Evolutionary conservation across 2,113 vertebrate species (phyloP).

Genomic region (Phycodurus eques): DNA sequence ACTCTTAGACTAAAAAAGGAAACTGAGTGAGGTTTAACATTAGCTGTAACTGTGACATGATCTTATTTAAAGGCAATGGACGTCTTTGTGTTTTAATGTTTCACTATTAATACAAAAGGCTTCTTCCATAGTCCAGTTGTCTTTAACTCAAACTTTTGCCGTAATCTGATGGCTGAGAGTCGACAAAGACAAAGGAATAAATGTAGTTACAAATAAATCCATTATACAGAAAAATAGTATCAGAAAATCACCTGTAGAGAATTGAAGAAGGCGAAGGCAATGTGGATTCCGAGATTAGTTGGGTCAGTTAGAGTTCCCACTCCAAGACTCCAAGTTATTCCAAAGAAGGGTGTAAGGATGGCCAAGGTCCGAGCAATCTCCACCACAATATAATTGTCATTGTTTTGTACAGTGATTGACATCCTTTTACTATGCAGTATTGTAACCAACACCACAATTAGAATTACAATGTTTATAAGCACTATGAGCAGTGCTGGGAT

Average conservation of each 20-base stretch:
- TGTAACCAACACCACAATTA: slow-evolving; percentile 73
- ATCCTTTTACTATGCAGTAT: slow-evolving; percentile 64
- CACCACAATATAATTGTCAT: slow-evolving; percentile 62
- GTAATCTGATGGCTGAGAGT: too few species aligned
- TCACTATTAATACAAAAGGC: too few species aligned
- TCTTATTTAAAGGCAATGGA: too few species aligned
- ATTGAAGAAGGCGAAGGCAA: slow-evolving; percentile 79
- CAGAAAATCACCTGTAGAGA: slow-evolving; percentile 78
- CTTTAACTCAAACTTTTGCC: too few species aligned
- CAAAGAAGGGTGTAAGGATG: slow-evolving; percentile 81
- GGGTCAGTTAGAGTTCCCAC: slow-evolving; percentile 41
- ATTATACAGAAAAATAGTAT: background rate
- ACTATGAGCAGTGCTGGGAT: slow-evolving; percentile 71
- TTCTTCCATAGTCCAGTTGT: too few species aligned
- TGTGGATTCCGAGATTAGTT: slow-evolving; percentile 49
- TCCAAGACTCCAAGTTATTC: slow-evolving; percentile 80
- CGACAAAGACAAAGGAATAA: too few species aligned
- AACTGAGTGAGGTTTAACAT: too few species aligned
- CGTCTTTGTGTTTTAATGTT: too few species aligned
- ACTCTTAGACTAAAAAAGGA: too few species aligned
- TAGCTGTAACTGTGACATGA: too few species aligned
- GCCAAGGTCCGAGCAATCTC: slow-evolving; percentile 75
- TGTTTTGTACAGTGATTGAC: slow-evolving; percentile 26
- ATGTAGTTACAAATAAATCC: too few species aligned
- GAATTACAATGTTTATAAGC: slow-evolving; percentile 58